These are phyloP conservation scores for Zaprionus gabonicus DNA, from an alignment of 1,140 invertebrate genomes.

Conservation along the genomic window DNA sequence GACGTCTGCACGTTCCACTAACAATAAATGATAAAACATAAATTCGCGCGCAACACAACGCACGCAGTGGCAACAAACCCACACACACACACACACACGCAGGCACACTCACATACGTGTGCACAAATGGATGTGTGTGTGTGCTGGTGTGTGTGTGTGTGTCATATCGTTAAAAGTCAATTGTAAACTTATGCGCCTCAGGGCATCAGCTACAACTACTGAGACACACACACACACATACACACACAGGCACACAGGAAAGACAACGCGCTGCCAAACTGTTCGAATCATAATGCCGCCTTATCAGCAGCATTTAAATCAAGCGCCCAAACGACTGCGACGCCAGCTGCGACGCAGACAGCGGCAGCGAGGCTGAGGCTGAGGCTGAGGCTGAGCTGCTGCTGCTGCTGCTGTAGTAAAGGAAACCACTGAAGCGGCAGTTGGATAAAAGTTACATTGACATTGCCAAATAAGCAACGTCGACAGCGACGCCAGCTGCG, in stretches of 20 bases:
- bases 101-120: not conserved
- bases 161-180: slow-evolving; percentile 78
- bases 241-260: slow-evolving; percentile 8
- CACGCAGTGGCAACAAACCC: not conserved
- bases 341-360: slow-evolving; percentile 18
- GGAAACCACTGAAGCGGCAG: slow-evolving; percentile 77
- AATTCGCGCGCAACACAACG: slow-evolving; percentile 63
- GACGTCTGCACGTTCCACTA: slow-evolving; percentile 74
- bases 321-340: slow-evolving; percentile 59
- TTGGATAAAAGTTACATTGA: slow-evolving; percentile 82
- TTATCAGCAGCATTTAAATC: slow-evolving; percentile 83
- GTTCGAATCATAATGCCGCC: slow-evolving; percentile 82
- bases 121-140: too few relatives aligned
- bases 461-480: slow-evolving; percentile 63
- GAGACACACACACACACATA: slow-evolving; percentile 27
- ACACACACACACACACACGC: slow-evolving; percentile 27
- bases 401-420: slow-evolving; percentile 64
- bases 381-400: slow-evolving; percentile 5
- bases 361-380: not conserved
- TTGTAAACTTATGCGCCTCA: slow-evolving; percentile 79
- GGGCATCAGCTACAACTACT: slow-evolving; percentile 66
- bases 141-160: slow-evolving; percentile 9
- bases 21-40: slow-evolving; percentile 84
- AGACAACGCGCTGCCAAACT: slow-evolving; percentile 52
- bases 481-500: slow-evolving; percentile 10